Evolutionary conservation across 2,888 invertebrate species (phyloP), one percentile per base, ranked within the genome.

Genomic region (Deilephila elpenor): DNA sequence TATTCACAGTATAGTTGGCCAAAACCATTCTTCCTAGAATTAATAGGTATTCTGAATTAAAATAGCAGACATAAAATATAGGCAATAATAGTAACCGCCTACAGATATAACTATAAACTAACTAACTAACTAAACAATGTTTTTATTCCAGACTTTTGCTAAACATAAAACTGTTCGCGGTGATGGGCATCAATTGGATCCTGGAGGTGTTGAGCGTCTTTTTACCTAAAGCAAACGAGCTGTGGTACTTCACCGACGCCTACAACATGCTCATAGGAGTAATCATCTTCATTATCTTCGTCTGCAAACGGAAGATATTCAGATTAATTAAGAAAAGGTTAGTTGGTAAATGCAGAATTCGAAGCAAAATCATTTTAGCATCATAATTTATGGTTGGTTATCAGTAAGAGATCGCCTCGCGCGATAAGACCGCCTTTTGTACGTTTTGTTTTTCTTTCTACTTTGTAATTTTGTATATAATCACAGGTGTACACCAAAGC

Each of bases 141-240:
- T 14, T 44, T 44, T 77, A 74, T 89, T 90, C 19, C 92, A 97
- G 97, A 84, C 96, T 96, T 78, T 92, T 95, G 73, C 90, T 97
- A 0, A 97, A 97, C 86, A 79, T 97, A 76, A 97, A 97, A 84
- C 88, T 97, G 29, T 96, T 97, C 82, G 90, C 96, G 73, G 96
- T 97, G 11, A 97, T 97, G 97, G 97, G 97, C 2, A 95, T 97
- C 76, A 97, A 96, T 86, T 97, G 97, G 97, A 93, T 96, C n/a
- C 93, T 96, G 89, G 97, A 97, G 83, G 95, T 97, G 44, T 86
- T 97, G 75, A 96, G 96, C 59, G 96, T 96, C 89, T 77, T 95
- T 5, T 95, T 95, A 72, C 92, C 93, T 0, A 83, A 93, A 11
- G 92, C 93, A 0, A 78, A 89, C 4, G 88, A 88, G 74, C 82